Conservation (phyloP, 2,113 vertebrate genomes). For the Rhinogobius similis region DNA sequence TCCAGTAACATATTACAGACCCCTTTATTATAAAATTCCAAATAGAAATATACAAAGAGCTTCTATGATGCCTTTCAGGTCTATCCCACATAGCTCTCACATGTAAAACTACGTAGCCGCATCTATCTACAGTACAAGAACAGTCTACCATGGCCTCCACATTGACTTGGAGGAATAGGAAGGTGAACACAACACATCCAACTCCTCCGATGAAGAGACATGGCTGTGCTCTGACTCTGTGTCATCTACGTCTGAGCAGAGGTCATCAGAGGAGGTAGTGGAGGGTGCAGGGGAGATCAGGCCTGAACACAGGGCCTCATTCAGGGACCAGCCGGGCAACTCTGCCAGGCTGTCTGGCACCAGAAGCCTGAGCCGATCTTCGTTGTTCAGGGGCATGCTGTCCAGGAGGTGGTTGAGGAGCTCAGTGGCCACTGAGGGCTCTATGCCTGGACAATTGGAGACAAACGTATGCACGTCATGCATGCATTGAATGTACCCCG, state of each 20-base stretch:
- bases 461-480: conserved; percentile 96
- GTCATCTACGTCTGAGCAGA: conserved; percentile 87
- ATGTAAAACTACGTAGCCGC: neutral
- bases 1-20: conserved; percentile 30
- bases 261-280: conserved; percentile 77
- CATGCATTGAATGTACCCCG: conserved; percentile 98
- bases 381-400: conserved; percentile 87
- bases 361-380: conserved; percentile 80
- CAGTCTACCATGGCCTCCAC: conserved; percentile 93
- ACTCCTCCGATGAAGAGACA: conserved; percentile 69
- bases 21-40: conserved; percentile 46
- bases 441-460: conserved; percentile 88
- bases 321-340: conserved; percentile 44
- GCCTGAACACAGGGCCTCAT: conserved; percentile 22
- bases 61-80: conserved; percentile 30
- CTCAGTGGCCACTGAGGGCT: conserved; percentile 84
- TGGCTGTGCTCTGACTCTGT: conserved; percentile 81
- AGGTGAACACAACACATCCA: conserved; percentile 47
- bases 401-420: conserved; percentile 93
- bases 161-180: conserved; percentile 74
- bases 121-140: neutral
- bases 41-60: conserved; percentile 49
- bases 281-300: conserved; percentile 64
- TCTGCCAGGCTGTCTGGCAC: conserved; percentile 77
- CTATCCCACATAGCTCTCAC: conserved; percentile 17